These are phyloP conservation scores for Labia minor DNA, from an alignment of 2,888 invertebrate species.

Conservation along the genomic window DNA sequence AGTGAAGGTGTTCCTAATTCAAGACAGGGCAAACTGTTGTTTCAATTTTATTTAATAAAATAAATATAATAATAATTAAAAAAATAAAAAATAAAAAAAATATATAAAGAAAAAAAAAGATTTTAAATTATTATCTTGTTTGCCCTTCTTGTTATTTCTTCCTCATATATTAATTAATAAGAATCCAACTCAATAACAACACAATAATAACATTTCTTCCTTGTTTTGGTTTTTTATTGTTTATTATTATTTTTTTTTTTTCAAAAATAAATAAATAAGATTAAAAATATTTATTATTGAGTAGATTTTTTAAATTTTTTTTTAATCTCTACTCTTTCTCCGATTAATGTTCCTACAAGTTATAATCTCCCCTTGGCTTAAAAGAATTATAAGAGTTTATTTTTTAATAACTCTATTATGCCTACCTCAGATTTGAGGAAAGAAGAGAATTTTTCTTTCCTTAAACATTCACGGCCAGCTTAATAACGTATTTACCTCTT, in stretches of 20 bases:
- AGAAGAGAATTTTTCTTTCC: neutral
- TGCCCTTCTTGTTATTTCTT: slow-evolving; percentile 3
- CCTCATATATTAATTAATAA: neutral
- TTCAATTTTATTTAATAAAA: neutral
- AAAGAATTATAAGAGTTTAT: neutral
- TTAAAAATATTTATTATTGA: slow-evolving; percentile 16
- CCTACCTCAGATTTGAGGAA: slow-evolving; percentile 4
- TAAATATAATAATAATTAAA: neutral
- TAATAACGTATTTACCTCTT: slow-evolving; percentile 7
- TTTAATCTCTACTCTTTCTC: slow-evolving; percentile 7
- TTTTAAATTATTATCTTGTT: neutral
- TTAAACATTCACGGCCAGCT: neutral
- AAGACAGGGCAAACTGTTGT: neutral
- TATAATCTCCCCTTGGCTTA: neutral
- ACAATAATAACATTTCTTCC: slow-evolving; percentile 14
- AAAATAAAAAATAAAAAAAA: neutral
- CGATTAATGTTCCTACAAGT: neutral
- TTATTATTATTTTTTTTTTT: slow-evolving; percentile 15
- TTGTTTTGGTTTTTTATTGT: too few relatives aligned
- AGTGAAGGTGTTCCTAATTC: neutral
- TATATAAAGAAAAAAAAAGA: too few relatives aligned
- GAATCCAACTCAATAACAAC: neutral
- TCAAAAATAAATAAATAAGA: too few relatives aligned
- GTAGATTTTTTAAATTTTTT: slow-evolving; percentile 15
- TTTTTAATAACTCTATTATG: slow-evolving; percentile 3